phyloP scores from a whole-genome alignment of 2,113 vertebrate genomes.

The Lophochroa leadbeateri region DNA sequence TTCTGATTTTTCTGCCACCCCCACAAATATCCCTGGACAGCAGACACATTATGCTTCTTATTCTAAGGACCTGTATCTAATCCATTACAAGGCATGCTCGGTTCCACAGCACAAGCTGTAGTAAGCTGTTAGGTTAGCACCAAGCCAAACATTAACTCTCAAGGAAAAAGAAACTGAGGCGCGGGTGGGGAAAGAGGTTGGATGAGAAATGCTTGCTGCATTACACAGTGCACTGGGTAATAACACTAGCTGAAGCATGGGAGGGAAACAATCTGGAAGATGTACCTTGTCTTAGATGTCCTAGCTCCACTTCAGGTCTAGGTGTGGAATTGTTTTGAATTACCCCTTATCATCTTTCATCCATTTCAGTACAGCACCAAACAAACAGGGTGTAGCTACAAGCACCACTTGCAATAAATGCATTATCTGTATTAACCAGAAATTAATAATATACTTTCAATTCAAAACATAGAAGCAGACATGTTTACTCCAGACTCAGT shows the following conservation, averaged over 20 bases:
- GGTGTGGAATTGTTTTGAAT: background rate
- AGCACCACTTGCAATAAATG: background rate
- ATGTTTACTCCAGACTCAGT: background rate
- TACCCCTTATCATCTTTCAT: background rate
- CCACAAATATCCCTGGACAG: slow-evolving; percentile 14
- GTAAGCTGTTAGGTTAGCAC: slow-evolving; percentile 22
- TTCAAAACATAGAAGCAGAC: background rate
- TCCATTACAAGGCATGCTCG: background rate
- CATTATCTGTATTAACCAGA: background rate
- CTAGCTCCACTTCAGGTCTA: background rate
- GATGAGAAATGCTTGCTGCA: background rate
- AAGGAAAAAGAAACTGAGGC: background rate
- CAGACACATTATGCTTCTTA: background rate
- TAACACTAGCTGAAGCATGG: background rate
- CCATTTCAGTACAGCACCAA: background rate
- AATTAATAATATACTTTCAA: background rate
- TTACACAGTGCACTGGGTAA: background rate
- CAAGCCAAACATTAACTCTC: slow-evolving; percentile 14
- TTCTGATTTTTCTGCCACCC: slow-evolving; percentile 13
- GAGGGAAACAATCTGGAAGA: background rate
- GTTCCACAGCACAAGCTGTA: background rate
- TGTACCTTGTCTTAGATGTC: background rate
- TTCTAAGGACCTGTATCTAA: background rate
- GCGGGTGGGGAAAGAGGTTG: background rate
- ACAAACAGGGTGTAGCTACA: background rate